Evolutionary conservation across 2,797 vertebrate genomes (phyloP), one percentile per base, ranked within the genome.

Genomic region (Macropus fuliginosus): DNA sequence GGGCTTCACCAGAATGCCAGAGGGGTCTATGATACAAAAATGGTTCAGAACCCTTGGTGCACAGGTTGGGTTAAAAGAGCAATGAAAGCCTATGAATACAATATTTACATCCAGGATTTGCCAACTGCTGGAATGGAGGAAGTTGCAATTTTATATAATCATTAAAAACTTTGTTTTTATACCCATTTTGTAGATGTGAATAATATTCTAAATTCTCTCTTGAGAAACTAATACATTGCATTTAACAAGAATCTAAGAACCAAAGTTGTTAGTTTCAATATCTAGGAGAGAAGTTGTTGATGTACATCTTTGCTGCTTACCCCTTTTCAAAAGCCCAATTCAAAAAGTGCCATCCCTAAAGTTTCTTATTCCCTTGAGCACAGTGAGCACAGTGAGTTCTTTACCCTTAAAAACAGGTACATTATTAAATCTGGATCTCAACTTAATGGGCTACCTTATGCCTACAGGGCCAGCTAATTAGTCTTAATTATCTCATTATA

Each of bases 401-500:
- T 91, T 90, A 96, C 91, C 91, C 91, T 94, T 94, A 96, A 96
- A 98, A 95, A 90, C 97, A 98, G 97, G 97, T 98, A 98, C 96
- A 96, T 96, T 98, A 98, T 97, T 97, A 98, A 97, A 97, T 96
- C 93, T 95, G 95, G 93, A 96, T 98, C 95, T 97, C 96, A 94
- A 96, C 95, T 97, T 98, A 98, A 98, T 98, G 95, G 96, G 96
- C 90, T 97, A 96, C 95, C 96, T 98, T 97, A 94, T 97, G 97
- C 97, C 97, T 98, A 98, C 96, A 96, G 97, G 97, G 96, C 96
- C 92, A n/a, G 96, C 96, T 98, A 98, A 98, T 98, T 98, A 98
- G 97, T 98, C 97, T 98, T 98, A 98, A 98, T 98, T 97, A 98
- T 97, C 97, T 98, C 98, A 98, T 98, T 98, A 98, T 16, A 97